These are phyloP conservation scores for Isoperla grammatica DNA, from an alignment of 2,888 invertebrate species.

Conservation along the genomic window DNA sequence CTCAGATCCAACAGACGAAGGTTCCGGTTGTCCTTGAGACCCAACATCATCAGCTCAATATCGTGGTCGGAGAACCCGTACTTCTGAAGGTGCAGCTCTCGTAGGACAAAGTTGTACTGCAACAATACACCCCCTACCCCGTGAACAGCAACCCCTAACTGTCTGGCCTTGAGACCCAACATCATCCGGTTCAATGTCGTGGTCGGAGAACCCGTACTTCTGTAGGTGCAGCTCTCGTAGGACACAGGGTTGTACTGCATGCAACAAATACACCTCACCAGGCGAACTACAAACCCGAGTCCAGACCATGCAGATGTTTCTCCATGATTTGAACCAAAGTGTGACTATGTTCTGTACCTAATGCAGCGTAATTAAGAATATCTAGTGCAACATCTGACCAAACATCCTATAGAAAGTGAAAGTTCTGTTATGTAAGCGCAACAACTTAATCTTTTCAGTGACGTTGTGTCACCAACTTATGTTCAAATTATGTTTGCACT, in stretches of 20 bases:
- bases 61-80: conserved; percentile 56
- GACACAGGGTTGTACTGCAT: conserved; percentile 41
- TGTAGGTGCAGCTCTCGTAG: conserved; percentile 54
- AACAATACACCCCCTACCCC: conserved; percentile 22
- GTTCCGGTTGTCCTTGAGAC: conserved; percentile 48
- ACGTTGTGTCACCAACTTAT: too few species aligned
- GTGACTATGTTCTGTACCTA: too few species aligned
- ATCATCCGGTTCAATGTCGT: conserved; percentile 53
- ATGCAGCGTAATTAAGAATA: too few species aligned
- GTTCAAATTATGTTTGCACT: too few species aligned
- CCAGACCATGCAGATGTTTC: neutral
- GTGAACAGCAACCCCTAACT: neutral
- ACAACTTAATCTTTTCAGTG: too few species aligned
- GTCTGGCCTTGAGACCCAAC: conserved; percentile 46
- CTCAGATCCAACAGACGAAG: conserved; percentile 55
- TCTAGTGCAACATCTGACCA: too few species aligned
- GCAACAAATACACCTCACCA: too few species aligned
- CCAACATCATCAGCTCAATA: conserved; percentile 50
- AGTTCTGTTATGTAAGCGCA: too few species aligned
- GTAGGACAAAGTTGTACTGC: conserved; percentile 44
- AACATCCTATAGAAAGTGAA: too few species aligned
- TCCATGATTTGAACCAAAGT: too few species aligned
- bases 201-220: conserved; percentile 54
- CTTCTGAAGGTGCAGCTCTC: conserved; percentile 55
- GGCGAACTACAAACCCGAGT: too few species aligned